These are phyloP conservation scores for Cervus canadensis DNA, from an alignment of 2,113 vertebrate genomes.

Conservation along the genomic window DNA sequence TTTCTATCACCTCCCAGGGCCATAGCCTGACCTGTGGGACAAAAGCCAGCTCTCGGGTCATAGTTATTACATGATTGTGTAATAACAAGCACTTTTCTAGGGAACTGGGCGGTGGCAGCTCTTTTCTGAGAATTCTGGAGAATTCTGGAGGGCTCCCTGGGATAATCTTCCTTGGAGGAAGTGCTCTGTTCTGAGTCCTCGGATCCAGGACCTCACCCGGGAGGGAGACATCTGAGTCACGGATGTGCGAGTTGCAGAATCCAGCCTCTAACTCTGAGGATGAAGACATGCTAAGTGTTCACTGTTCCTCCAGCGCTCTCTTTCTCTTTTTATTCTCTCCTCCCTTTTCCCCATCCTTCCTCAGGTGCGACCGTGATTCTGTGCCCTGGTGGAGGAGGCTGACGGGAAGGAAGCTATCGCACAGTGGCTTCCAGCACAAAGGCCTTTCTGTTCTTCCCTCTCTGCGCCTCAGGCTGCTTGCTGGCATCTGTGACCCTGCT, in stretches of 20 bases:
- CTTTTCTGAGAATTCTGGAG: background rate
- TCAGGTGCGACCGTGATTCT: background rate
- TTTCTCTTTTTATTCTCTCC: too few relatives aligned
- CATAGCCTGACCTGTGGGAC: background rate
- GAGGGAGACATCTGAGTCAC: background rate
- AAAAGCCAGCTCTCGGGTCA: background rate
- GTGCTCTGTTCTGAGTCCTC: background rate
- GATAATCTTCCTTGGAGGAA: background rate
- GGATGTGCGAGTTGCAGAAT: accelerated
- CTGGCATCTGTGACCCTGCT: background rate
- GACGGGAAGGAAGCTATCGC: accelerated
- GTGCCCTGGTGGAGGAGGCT: background rate
- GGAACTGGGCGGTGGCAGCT: background rate
- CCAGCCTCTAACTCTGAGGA: background rate
- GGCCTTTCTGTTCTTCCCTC: background rate
- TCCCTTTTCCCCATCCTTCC: background rate
- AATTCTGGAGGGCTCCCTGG: background rate
- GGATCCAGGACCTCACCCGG: too few relatives aligned
- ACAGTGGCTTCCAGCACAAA: background rate
- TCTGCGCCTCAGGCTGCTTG: accelerated
- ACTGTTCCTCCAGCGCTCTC: background rate
- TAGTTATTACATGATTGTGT: background rate
- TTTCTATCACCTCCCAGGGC: background rate
- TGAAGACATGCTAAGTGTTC: background rate
- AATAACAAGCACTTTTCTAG: background rate